phyloP scores from a whole-genome alignment of 2,113 vertebrate species.

The Hylia prasina region DNA sequence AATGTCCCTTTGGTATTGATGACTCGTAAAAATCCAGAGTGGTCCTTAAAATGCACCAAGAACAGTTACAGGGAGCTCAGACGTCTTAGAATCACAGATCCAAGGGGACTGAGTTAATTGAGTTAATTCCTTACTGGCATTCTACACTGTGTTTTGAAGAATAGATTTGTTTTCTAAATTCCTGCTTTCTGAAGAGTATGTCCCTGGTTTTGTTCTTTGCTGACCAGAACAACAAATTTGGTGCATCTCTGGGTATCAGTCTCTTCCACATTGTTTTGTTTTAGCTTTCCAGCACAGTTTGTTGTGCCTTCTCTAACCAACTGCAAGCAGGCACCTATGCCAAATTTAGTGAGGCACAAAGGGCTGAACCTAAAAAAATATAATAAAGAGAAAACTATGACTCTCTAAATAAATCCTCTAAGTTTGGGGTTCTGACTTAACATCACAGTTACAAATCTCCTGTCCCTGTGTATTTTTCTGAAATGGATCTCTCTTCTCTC shows the following conservation, averaged over 20 bases:
- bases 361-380: not conserved
- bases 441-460: not conserved
- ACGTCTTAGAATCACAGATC: not conserved
- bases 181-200: not conserved
- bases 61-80: not conserved
- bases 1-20: not conserved
- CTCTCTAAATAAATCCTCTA: not conserved
- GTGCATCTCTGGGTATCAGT: not conserved
- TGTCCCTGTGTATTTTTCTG: not conserved
- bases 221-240: not conserved
- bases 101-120: fast-evolving
- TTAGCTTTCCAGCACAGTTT: not conserved
- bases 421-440: not conserved
- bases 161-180: not conserved
- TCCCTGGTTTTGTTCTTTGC: not conserved
- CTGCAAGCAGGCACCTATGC: not conserved
- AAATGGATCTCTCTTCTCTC: not conserved
- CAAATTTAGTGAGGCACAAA: not conserved
- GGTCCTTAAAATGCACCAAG: not conserved
- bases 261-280: not conserved
- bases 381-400: not conserved
- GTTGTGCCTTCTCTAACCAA: not conserved
- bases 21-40: not conserved
- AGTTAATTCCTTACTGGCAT: not conserved
- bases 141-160: not conserved